Percentiles rank a stretch among this genome's conserved stretches.
Evolutionary conservation across 1,140 invertebrate genomes (phyloP).

Genomic region (Polypedilum vanderplanki): DNA sequence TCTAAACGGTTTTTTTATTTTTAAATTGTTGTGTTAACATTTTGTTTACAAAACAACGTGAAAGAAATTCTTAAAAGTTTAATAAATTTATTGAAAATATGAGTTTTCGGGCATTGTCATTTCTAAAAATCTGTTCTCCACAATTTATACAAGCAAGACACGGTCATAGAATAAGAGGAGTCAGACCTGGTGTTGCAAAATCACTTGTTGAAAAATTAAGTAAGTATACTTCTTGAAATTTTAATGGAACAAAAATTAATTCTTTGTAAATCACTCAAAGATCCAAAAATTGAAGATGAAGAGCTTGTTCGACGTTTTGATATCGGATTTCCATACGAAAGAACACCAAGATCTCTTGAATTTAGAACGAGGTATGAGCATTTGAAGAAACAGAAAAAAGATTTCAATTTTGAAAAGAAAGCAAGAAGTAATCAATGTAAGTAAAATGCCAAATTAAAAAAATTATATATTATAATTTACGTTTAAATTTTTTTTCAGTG

Average conservation of each 20-base stretch:
- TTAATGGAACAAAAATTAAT: background rate
- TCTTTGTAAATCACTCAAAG: conserved; percentile 31
- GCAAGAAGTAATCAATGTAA: conserved; percentile 54
- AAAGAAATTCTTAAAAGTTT: too few relatives aligned
- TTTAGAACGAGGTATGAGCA: conserved; percentile 47
- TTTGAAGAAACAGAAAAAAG: conserved; percentile 48
- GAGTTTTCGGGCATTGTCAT: background rate
- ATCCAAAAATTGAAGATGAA: conserved; percentile 40
- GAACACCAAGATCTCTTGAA: conserved; percentile 41
- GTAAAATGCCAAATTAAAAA: conserved; percentile 34
- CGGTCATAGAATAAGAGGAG: conserved; percentile 57
- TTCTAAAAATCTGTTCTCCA: background rate
- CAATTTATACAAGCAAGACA: conserved; percentile 35
- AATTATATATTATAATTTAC: conserved; percentile 31
- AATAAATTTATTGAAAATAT: background rate
- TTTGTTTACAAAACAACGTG: background rate
- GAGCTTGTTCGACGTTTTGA: conserved; percentile 52
- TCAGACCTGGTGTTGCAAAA: conserved; percentile 57
- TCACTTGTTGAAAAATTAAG: conserved; percentile 57
- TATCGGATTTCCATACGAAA: conserved; percentile 53
- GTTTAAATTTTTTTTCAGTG: conserved; percentile 47
- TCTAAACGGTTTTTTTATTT: background rate
- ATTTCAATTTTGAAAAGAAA: conserved; percentile 56
- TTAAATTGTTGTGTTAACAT: background rate
- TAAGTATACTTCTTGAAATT: conserved; percentile 33